Percentiles rank a stretch among this genome's conserved stretches.
These are phyloP conservation scores for Cinclus cinclus DNA, from an alignment of 2,113 vertebrate species.

Conservation along the genomic window DNA sequence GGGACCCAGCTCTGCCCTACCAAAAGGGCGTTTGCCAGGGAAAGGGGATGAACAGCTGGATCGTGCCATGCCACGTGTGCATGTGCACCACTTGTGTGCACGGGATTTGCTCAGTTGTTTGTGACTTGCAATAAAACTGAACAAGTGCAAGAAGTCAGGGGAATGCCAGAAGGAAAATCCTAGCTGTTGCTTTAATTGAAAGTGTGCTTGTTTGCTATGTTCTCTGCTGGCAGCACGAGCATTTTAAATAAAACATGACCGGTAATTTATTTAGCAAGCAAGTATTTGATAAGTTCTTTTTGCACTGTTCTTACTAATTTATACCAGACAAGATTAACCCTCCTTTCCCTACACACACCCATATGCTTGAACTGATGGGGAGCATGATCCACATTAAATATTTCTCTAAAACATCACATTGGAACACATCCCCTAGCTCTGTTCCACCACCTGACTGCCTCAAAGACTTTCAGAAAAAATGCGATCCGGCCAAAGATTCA, in stretches of 20 bases:
- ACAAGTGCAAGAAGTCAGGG: not conserved
- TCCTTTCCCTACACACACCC: not conserved
- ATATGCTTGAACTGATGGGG: not conserved
- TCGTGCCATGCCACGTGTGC: rapidly evolving
- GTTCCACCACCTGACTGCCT: not conserved
- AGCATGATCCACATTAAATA: not conserved
- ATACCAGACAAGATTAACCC: conserved; percentile 35
- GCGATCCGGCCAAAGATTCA: not conserved
- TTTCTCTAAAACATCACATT: not conserved
- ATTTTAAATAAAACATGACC: conserved; percentile 74
- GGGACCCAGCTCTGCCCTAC: not conserved
- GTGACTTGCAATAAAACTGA: not conserved
- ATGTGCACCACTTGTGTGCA: rapidly evolving
- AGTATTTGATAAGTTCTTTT: conserved; percentile 59
- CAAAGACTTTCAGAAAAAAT: not conserved
- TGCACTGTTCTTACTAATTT: conserved; percentile 11
- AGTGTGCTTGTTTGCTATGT: conserved; percentile 2
- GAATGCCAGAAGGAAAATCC: conserved; percentile 17
- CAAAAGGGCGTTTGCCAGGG: not conserved
- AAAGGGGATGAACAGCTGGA: not conserved
- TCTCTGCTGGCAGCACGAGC: conserved; percentile 35
- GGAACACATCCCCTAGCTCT: not conserved
- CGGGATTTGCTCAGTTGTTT: not conserved
- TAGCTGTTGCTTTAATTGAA: conserved; percentile 49
- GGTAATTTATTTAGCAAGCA: conserved; percentile 76